phyloP scores from a whole-genome alignment of 2,888 invertebrate genomes.

The Sarcophaga caerulescens region DNA sequence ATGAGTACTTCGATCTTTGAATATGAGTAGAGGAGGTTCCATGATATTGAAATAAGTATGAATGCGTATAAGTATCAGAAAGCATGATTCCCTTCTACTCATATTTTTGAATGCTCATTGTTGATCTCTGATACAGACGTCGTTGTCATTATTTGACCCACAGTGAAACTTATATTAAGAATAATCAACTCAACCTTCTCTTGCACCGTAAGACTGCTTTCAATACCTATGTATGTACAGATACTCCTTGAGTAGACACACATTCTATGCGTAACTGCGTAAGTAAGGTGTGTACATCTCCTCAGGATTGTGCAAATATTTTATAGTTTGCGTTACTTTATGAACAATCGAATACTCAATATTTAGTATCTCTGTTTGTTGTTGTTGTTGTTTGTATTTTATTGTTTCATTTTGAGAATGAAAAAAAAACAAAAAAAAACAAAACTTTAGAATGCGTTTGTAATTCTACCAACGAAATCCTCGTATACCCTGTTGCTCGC shows the following conservation, averaged over 20 bases:
- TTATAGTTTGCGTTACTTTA: slow-evolving; percentile 43
- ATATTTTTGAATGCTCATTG: no score
- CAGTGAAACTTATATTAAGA: no score
- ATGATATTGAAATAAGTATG: no score
- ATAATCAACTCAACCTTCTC: no score
- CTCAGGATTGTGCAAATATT: neutral
- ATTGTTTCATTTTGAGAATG: neutral
- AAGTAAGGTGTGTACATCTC: neutral
- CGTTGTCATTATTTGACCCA: no score
- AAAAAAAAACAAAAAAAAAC: neutral
- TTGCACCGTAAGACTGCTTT: no score
- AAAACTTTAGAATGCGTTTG: neutral
- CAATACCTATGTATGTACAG: neutral
- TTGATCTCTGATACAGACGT: no score
- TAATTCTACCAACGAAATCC: neutral
- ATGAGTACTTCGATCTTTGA: no score
- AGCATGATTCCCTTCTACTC: no score
- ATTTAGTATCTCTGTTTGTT: slow-evolving; percentile 14
- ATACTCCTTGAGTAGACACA: neutral
- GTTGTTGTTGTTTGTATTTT: neutral
- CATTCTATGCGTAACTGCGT: neutral
- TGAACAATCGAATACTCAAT: slow-evolving; percentile 47
- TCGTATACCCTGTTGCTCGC: neutral
- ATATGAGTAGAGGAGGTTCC: no score
- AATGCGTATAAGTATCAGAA: no score